phyloP scores from a whole-genome alignment of 2,888 invertebrate genomes.

The Celastrina argiolus region DNA sequence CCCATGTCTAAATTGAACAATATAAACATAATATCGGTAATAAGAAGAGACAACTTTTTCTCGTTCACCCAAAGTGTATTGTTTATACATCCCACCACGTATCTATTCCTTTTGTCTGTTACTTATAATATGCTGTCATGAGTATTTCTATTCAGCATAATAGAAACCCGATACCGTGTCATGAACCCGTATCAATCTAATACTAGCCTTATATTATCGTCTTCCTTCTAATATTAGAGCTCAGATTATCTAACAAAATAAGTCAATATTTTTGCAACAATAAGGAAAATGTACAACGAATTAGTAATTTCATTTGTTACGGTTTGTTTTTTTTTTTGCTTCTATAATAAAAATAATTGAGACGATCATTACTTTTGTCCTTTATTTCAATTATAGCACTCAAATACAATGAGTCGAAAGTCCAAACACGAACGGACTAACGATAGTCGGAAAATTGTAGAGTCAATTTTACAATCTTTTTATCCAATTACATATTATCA shows the following conservation, averaged over 20 bases:
- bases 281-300: slow-evolving; percentile 5
- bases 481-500: not conserved
- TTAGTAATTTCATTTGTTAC: slow-evolving; percentile 5
- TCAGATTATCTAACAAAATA: not conserved
- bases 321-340: not conserved
- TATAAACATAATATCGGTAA: too few species aligned
- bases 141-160: slow-evolving; percentile 1
- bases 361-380: slow-evolving; percentile 5
- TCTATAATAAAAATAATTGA: slow-evolving; percentile 3
- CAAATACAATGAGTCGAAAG: slow-evolving; percentile 10
- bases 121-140: not conserved
- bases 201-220: not conserved
- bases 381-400: slow-evolving; percentile 15
- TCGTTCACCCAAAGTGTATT: not conserved
- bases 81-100: not conserved
- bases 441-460: slow-evolving; percentile 10
- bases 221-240: not conserved
- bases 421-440: slow-evolving; percentile 2
- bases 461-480: slow-evolving; percentile 2
- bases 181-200: not conserved
- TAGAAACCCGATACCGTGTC: not conserved
- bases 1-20: too few species aligned
- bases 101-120: too few species aligned
- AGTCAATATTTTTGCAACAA: not conserved
- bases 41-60: not conserved